A percentile compares a stretch with the other conserved stretches of the same genome.
Conservation (phyloP, 2,797 vertebrate species). For the Vipera ursinii region DNA sequence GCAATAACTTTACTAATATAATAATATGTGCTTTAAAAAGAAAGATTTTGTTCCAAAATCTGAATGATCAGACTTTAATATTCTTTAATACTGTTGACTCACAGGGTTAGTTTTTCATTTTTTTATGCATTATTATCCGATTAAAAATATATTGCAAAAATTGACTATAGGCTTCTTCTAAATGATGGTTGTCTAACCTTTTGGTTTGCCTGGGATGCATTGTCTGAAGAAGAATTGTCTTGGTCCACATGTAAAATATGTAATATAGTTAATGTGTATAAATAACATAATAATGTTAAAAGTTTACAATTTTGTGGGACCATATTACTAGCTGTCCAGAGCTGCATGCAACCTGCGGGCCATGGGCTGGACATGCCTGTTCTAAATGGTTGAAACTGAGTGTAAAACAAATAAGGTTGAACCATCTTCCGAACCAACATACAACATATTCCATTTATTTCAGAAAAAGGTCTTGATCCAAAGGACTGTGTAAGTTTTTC, state of each 20-base stretch:
- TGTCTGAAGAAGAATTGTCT: no score
- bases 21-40: no score
- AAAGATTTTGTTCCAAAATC: neutral
- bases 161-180: neutral
- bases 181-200: neutral
- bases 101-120: neutral
- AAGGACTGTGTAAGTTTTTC: neutral
- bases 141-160: neutral
- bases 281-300: no score
- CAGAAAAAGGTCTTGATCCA: neutral
- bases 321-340: no score
- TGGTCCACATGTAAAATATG: no score
- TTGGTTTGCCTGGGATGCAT: no score
- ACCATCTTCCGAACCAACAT: accelerated
- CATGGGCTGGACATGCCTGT: no score
- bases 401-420: neutral
- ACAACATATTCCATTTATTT: neutral
- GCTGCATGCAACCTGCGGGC: no score
- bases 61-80: neutral
- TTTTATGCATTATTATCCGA: neutral
- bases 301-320: no score
- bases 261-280: no score
- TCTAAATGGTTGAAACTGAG: neutral
- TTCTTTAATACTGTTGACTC: neutral
- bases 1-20: no score